Evolutionary conservation across 2,888 invertebrate genomes (phyloP).

Genomic region (Xanthorhoe designata): DNA sequence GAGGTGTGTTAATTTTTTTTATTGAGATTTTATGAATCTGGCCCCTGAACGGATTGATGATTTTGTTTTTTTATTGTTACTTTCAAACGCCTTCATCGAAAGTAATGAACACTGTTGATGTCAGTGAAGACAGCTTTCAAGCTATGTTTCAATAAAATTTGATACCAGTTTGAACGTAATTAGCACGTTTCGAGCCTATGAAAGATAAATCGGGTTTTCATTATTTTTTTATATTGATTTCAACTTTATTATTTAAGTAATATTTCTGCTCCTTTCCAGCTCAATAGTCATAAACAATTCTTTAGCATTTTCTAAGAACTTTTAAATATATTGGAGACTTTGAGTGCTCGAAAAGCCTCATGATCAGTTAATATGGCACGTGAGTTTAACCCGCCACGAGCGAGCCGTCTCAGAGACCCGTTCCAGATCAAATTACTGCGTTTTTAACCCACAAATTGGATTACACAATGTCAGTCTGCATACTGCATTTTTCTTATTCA

Average conservation of each 20-base stretch:
- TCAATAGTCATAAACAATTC: not conserved
- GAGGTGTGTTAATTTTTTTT: not conserved
- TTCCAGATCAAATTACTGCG: slow-evolving; percentile 53
- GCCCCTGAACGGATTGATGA: no score
- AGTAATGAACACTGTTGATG: no score
- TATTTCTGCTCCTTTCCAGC: not conserved
- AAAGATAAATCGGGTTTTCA: no score
- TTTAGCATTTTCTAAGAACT: not conserved
- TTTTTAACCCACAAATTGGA: slow-evolving; percentile 63
- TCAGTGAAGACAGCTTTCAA: no score
- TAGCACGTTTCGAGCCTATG: no score
- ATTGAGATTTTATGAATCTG: no score
- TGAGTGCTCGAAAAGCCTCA: not conserved
- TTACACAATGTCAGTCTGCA: slow-evolving; percentile 59
- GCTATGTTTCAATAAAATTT: no score
- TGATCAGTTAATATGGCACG: slow-evolving; percentile 1
- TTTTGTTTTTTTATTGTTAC: no score
- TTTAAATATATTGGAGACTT: not conserved
- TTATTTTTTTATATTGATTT: no score
- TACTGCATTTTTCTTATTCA: slow-evolving; percentile 71
- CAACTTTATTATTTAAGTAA: no score
- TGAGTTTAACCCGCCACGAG: not conserved
- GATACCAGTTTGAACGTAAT: no score
- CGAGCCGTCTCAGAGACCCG: slow-evolving; percentile 13
- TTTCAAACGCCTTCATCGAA: no score